These are phyloP conservation scores for Bos javanicus DNA, from an alignment of 2,113 vertebrate genomes.

Conservation along the genomic window DNA sequence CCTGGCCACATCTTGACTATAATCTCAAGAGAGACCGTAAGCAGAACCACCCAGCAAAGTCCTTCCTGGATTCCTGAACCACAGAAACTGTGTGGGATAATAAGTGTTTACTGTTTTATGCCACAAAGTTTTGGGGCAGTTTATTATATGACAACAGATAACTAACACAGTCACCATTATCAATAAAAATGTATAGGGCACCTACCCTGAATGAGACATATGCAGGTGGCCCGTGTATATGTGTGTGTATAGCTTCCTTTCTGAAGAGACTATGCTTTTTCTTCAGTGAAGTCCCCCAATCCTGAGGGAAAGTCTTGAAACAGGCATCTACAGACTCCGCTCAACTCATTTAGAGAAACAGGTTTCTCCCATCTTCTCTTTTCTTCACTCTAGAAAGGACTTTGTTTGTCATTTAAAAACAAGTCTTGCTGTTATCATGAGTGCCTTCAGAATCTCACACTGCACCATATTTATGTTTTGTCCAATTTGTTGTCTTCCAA, in stretches of 20 bases:
- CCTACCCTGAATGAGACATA: neutral
- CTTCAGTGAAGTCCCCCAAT: neutral
- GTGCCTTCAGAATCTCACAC: slow-evolving; percentile 34
- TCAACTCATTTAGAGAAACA: neutral
- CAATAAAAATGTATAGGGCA: neutral
- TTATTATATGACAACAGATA: neutral
- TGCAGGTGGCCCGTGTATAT: neutral
- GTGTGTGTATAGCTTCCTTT: neutral
- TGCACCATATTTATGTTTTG: slow-evolving; percentile 37
- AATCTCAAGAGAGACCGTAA: neutral
- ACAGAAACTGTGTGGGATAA: neutral
- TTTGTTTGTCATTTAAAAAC: slow-evolving; percentile 25
- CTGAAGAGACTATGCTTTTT: neutral
- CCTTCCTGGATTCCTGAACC: neutral
- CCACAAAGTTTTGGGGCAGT: neutral
- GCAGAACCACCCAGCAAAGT: neutral
- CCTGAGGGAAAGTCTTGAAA: neutral
- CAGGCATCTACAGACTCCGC: neutral
- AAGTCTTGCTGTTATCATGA: neutral
- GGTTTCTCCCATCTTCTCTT: slow-evolving; percentile 9
- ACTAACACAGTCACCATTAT: neutral
- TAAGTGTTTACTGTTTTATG: neutral
- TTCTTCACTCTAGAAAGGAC: slow-evolving; percentile 26
- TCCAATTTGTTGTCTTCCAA: slow-evolving; percentile 53
- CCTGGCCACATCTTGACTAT: neutral